Conservation (phyloP, 2,113 vertebrate species). For the Hemibagrus wyckioides region DNA sequence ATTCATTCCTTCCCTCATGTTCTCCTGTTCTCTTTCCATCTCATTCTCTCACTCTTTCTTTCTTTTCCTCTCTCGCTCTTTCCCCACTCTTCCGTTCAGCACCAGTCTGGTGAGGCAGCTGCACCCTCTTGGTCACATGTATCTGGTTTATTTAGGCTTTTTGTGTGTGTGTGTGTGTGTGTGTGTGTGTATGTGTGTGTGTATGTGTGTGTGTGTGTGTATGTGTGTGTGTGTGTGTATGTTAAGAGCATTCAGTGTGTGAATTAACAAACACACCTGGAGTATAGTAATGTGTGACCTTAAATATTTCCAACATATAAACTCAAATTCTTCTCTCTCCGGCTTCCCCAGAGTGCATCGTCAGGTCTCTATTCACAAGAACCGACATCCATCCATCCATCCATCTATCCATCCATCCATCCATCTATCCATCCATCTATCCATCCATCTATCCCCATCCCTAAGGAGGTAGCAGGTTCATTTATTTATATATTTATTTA, state of each 20-base stretch:
- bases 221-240: conserved; percentile 32
- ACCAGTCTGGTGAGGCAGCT: conserved; percentile 54
- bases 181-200: conserved; percentile 31
- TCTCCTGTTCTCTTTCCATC: conserved; percentile 2
- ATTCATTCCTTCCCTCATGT: conserved; percentile 16
- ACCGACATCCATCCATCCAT: no score
- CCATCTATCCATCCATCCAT: no score
- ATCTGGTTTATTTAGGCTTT: conserved; percentile 53
- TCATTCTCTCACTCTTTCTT: neutral
- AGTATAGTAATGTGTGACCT: neutral
- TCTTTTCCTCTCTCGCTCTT: neutral
- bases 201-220: conserved; percentile 22
- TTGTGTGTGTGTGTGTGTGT: conserved; percentile 36
- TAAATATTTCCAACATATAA: neutral
- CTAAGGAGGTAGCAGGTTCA: neutral
- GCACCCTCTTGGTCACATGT: conserved; percentile 55
- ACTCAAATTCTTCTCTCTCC: neutral
- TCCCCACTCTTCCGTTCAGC: conserved; percentile 29
- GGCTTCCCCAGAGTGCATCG: neutral
- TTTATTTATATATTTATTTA: no score
- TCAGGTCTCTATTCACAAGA: neutral
- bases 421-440: no score
- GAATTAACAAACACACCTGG: neutral
- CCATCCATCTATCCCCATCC: no score
- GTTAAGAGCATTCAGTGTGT: neutral